Base-by-base conservation (phyloP, 1,140 invertebrate genomes). In the Drosophila malerkotliana region DNA sequence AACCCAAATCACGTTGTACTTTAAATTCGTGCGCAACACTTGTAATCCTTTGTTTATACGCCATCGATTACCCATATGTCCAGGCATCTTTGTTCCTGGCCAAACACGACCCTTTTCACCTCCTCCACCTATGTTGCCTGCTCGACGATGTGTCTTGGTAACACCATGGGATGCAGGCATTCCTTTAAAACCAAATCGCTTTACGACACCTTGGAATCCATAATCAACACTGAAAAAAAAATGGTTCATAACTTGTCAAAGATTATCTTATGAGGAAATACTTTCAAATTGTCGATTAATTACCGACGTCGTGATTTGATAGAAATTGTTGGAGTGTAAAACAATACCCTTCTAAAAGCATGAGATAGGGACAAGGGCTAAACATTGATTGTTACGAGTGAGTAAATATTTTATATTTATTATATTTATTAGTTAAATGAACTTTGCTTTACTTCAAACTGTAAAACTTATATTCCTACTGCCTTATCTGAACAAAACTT, bases 151-250 rank as follows among this genome's bases (percentile, higher is more conserved):
- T 18, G 96, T 97, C 94, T 99, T 99, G 0, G 98, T 99, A 4
- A 95, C 94, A 77, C 98, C 98, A 91, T 99, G 98, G 51, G 95
- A 95, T 7, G 96, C 96, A 69, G 97, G 98, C 94, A 97, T 96
- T 61, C 99, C 99, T 91, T 97, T 96, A 89, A 99, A 98, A 41
- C 97, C 97, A 95, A 97, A 99, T 26, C 98, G 93, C 93, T 97
- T 99, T 93, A 99, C 96, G 0, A 99, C 99, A 54, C 99, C 99
- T 95, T 99, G 98, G 91, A 99, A 99, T n/a, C 98, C 99, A 90
- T 96, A 94, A 90, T 98, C 96, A 45, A 98, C 95, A 3, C 97
- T 98, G 47, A 3, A 72, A 57, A 63, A 14, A 57, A 72, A 51
- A 26, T 44, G 5, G 4, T 28, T 1, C 4, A 28, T 28, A 28